Base-by-base conservation (phyloP, 2,113 vertebrate genomes). In the Psittacula cyanocephala region DNA sequence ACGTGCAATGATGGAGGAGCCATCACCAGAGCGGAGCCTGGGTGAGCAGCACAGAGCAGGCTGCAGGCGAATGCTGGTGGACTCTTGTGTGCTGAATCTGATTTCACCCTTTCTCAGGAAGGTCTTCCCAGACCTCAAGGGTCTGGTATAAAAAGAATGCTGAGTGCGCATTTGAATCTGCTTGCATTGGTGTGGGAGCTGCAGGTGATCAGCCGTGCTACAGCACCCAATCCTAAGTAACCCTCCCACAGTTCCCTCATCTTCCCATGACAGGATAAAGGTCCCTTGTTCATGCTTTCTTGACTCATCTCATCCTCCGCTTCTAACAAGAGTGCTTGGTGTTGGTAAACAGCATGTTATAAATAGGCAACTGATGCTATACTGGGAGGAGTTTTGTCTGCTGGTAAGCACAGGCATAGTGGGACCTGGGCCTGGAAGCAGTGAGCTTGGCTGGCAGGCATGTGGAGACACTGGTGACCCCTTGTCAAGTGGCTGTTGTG, bases 331-430 rank as follows among this genome's bases (percentile, higher is more conserved):
- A 28, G 47, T 16, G 7, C 47, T 89, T 81, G 25, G 74, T 95
- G 80, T 91, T 94, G 65, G 94, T 93, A 96, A 96, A 96, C 77
- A 96, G 52, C 25, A 8, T 28, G 53, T 92, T 96, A 94, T 91
- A 93, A 96, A 96, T 86, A 96, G 81, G 44, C 28, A 87, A 27
- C 67, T 59, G 74, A 49, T 95, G 86, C 88, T 96, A 88, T 86
- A 49, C 24, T 57, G 31, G 41, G 83, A 91, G 50, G 76, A 70
- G 44, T 69, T 76, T 83, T 83, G 90, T 74, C 9, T 39, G 33
- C 81, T 85, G 59, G 46, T 60, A 39, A 87, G 28, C 39, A 41
- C 33, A 49, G 37, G 28, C 41, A 1, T 41, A 25, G 52, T 50
- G 52, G 13, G 28, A 29, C 17, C 25, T 65, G 41, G 41, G 16